Conservation (phyloP, 2,113 vertebrate species). For the Sakesphorus luctuosus region DNA sequence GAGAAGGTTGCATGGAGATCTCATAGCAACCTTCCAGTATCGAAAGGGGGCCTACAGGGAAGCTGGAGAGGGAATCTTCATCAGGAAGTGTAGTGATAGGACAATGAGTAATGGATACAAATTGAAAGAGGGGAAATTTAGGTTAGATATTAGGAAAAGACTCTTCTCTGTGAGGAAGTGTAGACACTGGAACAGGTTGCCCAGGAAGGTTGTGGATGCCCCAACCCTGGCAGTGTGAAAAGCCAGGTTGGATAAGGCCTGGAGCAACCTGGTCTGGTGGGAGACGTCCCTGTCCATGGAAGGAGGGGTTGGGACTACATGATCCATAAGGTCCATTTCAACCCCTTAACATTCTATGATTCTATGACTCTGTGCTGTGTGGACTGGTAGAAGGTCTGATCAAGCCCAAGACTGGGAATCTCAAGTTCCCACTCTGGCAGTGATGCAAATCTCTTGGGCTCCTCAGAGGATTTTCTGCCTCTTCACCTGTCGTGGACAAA, state of each 20-base stretch:
- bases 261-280: background rate
- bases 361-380: background rate
- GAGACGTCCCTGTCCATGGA: background rate
- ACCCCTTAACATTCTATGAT: background rate
- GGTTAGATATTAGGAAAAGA: background rate
- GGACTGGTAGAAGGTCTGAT: background rate
- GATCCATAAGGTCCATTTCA: background rate
- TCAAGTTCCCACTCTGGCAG: background rate
- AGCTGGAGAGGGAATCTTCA: background rate
- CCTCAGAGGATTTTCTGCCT: background rate
- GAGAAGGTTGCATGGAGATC: background rate
- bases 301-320: background rate
- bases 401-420: background rate
- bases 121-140: background rate
- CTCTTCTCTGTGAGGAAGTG: background rate
- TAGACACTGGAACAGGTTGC: background rate
- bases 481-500: background rate
- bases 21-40: background rate
- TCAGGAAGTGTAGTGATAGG: background rate
- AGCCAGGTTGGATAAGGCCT: background rate
- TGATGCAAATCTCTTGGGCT: background rate
- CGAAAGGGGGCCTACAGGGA: background rate
- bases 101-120: background rate
- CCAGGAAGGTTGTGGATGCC: background rate
- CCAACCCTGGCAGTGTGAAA: fast-evolving